Evolutionary conservation across 2,888 invertebrate genomes (phyloP), one percentile per base, ranked within the genome.

Genomic region (Formica aserva): DNA sequence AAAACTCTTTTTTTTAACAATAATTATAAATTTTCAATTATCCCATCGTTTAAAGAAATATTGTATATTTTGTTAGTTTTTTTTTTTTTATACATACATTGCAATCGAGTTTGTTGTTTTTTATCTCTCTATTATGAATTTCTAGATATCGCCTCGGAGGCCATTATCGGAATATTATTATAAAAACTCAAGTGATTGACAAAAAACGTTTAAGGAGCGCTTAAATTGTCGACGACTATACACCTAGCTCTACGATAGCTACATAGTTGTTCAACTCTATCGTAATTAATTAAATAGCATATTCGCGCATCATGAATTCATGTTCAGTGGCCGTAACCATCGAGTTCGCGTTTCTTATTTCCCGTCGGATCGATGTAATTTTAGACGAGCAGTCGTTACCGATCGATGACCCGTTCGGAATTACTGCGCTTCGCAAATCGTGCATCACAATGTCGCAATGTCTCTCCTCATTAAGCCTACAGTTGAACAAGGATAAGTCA

Each of bases 261-360:
- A 29, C 60, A 2, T 15, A 60, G 22, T 26, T 18, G 62, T 29
- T 62, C 9, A 18, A 18, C 3, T n/a, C 18, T 29, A 18, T 18
- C 62, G n/a, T 62, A 32, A 62, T 62, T 32, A 62, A 18, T 9
- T 32, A 18, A 62, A 62, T 18, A 22, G 29, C 29, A 18, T 32
- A 62, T 26, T 18, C 29, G 29, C 62, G 62, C 60, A 60, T 29
- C 60, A 29, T 15, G 15, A 15, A 32, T 32, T 62, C 62, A 18
- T 32, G 62, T 29, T 62, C 62, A 62, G 18, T 29, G 32, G 22
- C 52, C n/a, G n/a, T 9, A 18, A 8, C 22, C 13, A 65, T 41
- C 65, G 65, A n/a, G 18, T 38, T 66, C 41, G 41, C 26, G 65
- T 62, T 62, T 62, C 62, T 62, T 29, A 29, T 29, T 62, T 62